phyloP scores from a whole-genome alignment of 2,888 invertebrate genomes.

The Melanostoma mellinum region DNA sequence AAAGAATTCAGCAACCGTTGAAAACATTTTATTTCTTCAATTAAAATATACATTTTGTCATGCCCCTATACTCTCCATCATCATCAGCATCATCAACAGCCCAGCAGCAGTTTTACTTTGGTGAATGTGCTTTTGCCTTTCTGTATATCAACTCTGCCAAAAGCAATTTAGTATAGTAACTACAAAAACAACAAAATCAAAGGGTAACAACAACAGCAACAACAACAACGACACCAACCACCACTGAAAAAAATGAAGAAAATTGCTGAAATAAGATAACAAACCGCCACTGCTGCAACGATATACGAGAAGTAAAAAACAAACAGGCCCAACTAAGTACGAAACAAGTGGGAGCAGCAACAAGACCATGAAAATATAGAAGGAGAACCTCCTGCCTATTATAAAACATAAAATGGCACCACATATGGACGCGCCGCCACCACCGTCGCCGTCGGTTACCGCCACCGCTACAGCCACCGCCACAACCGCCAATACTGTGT shows the following conservation, averaged over 20 bases:
- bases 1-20: slow-evolving; percentile 36
- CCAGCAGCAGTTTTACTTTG: slow-evolving; percentile 51
- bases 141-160: slow-evolving; percentile 20
- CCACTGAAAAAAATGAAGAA: slow-evolving; percentile 40
- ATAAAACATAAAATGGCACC: slow-evolving; percentile 72
- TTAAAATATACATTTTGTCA: slow-evolving; percentile 67
- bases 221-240: slow-evolving; percentile 30
- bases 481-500: slow-evolving; percentile 39
- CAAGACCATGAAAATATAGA: slow-evolving; percentile 33
- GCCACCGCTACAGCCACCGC: slow-evolving; percentile 19
- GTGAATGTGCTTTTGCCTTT: slow-evolving; percentile 27
- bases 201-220: slow-evolving; percentile 5
- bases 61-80: slow-evolving; percentile 64
- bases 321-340: slow-evolving; percentile 17
- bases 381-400: slow-evolving; percentile 65
- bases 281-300: slow-evolving; percentile 52
- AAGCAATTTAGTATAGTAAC: slow-evolving; percentile 27
- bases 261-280: slow-evolving; percentile 58
- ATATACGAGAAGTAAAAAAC: slow-evolving; percentile 15
- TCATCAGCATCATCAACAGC: slow-evolving; percentile 58
- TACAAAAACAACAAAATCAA: slow-evolving; percentile 9
- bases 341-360: slow-evolving; percentile 54
- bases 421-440: slow-evolving; percentile 55
- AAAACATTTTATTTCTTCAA: slow-evolving; percentile 66
- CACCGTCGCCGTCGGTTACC: slow-evolving; percentile 2